phyloP scores from a whole-genome alignment of 2,888 invertebrate species.

The Dusona sp. region DNA sequence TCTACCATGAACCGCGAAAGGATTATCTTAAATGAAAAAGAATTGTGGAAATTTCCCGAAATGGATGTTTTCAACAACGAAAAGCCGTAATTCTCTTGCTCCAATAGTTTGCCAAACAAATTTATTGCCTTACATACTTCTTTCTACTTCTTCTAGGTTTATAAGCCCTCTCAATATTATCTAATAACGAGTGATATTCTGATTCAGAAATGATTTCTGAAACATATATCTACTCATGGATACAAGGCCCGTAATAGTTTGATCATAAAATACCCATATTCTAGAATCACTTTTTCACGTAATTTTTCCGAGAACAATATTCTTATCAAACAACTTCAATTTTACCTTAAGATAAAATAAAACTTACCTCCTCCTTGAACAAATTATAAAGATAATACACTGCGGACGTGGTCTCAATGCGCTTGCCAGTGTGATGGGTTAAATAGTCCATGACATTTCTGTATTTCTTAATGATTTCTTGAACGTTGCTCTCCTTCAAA shows the following conservation, averaged over 20 bases:
- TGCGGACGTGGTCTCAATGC: conserved; percentile 76
- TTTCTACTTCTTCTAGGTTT: too few relatives aligned
- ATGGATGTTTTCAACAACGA: too few relatives aligned
- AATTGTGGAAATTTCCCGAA: too few relatives aligned
- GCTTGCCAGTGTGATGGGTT: conserved; percentile 82
- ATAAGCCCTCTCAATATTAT: too few relatives aligned
- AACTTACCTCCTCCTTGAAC: conserved; percentile 82
- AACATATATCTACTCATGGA: too few relatives aligned
- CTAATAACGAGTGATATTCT: too few relatives aligned
- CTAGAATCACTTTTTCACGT: not conserved
- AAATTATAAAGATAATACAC: conserved; percentile 83
- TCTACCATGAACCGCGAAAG: too few relatives aligned
- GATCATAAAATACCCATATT: not conserved
- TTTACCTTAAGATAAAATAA: not conserved
- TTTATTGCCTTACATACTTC: too few relatives aligned
- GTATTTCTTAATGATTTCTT: conserved; percentile 80
- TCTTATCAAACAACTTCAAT: not conserved
- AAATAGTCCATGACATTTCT: conserved; percentile 83
- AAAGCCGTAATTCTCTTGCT: too few relatives aligned
- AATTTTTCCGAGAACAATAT: not conserved
- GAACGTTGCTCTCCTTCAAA: conserved; percentile 74
- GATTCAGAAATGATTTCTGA: too few relatives aligned
- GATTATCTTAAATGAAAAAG: too few relatives aligned
- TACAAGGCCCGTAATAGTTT: not conserved
- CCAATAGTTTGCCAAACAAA: too few relatives aligned